Evolutionary conservation across 2,888 invertebrate genomes (phyloP).

Genomic region (Anorthoa munda): DNA sequence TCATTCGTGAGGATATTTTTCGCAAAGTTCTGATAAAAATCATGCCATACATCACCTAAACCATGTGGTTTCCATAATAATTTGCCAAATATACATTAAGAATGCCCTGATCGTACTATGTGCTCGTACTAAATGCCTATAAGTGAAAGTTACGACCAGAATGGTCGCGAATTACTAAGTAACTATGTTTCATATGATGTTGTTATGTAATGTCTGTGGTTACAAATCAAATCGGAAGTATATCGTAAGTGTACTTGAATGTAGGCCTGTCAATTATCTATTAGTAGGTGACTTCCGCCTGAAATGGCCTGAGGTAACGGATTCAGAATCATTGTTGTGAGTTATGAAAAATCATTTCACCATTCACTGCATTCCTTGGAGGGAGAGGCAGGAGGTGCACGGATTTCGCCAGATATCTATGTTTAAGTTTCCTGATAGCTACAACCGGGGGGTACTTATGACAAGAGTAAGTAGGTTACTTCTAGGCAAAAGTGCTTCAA

Average conservation of each 20-base stretch:
- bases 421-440: too few relatives aligned
- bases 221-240: slow-evolving; percentile 28
- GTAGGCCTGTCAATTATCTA: background rate
- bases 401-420: too few relatives aligned
- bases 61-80: slow-evolving; percentile 39
- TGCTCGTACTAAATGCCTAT: slow-evolving; percentile 22
- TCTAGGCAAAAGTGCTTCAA: too few relatives aligned
- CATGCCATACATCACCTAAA: slow-evolving; percentile 18
- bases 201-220: slow-evolving; percentile 29
- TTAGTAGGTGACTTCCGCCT: background rate
- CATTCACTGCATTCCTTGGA: too few relatives aligned
- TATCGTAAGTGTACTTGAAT: slow-evolving; percentile 6
- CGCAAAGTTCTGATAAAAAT: slow-evolving; percentile 13
- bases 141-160: slow-evolving; percentile 49
- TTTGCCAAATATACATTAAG: slow-evolving; percentile 37
- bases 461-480: too few relatives aligned
- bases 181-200: slow-evolving; percentile 17
- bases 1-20: slow-evolving; percentile 32
- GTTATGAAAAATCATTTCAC: too few relatives aligned
- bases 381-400: too few relatives aligned
- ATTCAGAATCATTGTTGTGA: background rate
- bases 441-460: too few relatives aligned
- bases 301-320: background rate
- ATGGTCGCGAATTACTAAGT: slow-evolving; percentile 46
- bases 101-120: slow-evolving; percentile 25